Conservation (phyloP, 2,888 invertebrate species). For the Linyphia triangularis region DNA sequence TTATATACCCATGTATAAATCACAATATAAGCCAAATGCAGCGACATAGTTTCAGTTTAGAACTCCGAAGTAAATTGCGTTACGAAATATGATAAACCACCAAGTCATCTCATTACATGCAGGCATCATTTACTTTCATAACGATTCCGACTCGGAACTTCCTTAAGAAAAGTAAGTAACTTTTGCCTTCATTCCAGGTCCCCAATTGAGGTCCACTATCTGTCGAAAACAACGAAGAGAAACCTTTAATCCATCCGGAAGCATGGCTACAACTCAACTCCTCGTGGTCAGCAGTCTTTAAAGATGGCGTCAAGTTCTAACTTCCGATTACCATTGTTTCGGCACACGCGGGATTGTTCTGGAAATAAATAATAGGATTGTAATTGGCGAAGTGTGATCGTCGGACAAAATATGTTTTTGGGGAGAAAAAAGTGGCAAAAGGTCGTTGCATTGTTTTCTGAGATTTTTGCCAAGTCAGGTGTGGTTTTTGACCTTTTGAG, state of each 20-base stretch:
- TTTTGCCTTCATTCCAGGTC: background rate
- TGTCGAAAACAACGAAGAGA: background rate
- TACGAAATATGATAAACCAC: conserved; percentile 6
- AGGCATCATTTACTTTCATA: conserved; percentile 54
- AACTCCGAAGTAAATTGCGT: background rate
- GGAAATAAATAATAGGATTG: conserved; percentile 43
- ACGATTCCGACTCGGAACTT: conserved; percentile 13
- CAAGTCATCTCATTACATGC: conserved; percentile 26
- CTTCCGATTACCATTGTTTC: conserved; percentile 60
- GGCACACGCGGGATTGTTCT: conserved; percentile 28
- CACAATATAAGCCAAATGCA: background rate
- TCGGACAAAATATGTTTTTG: background rate
- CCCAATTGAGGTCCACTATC: conserved; percentile 14
- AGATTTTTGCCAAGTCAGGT: conserved; percentile 18
- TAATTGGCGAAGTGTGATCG: conserved; percentile 29
- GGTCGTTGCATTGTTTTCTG: conserved; percentile 30
- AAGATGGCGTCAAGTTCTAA: conserved; percentile 29
- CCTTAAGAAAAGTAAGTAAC: conserved; percentile 24
- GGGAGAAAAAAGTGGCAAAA: conserved; percentile 1
- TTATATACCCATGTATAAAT: too few species aligned
- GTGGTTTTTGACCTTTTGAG: conserved; percentile 28
- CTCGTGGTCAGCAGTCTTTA: conserved; percentile 51
- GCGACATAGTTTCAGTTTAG: background rate
- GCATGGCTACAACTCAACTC: conserved; percentile 58
- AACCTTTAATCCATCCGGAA: conserved; percentile 39